phyloP scores from a whole-genome alignment of 2,113 vertebrate genomes.

The Notechis scutatus region DNA sequence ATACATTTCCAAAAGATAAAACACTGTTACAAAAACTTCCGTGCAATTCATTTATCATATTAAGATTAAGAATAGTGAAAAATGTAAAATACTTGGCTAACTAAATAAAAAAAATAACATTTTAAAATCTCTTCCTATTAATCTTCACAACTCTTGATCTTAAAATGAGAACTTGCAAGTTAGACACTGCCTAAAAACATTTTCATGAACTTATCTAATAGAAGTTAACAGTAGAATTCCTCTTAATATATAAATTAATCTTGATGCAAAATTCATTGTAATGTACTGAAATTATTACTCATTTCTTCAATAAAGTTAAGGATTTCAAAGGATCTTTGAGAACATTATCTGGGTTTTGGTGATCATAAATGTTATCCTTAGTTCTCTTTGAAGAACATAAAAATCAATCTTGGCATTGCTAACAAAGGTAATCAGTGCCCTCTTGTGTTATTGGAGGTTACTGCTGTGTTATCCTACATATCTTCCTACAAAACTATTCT shows the following conservation, averaged over 20 bases:
- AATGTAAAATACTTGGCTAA: background rate
- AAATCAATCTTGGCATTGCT: background rate
- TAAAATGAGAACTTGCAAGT: background rate
- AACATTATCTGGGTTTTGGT: background rate
- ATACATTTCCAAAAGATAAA: background rate
- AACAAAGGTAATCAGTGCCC: background rate
- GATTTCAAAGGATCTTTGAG: background rate
- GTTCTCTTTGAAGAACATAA: too few relatives aligned
- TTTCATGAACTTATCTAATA: background rate
- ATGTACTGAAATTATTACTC: background rate
- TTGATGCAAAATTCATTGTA: background rate
- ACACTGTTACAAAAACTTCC: background rate
- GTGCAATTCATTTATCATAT: background rate
- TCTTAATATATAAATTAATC: background rate
- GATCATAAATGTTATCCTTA: background rate
- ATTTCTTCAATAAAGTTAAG: background rate
- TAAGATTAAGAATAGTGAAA: background rate
- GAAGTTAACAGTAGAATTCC: background rate
- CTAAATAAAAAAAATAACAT: constrained; percentile 4
- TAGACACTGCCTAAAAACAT: background rate
- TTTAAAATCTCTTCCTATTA: background rate
- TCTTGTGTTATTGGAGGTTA: background rate
- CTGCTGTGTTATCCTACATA: background rate
- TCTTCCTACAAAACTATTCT: background rate
- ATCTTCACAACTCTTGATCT: background rate